Percentiles rank a stretch among this genome's conserved stretches.
These are phyloP conservation scores for Hemibagrus wyckioides DNA, from an alignment of 2,113 vertebrate genomes.

Conservation along the genomic window DNA sequence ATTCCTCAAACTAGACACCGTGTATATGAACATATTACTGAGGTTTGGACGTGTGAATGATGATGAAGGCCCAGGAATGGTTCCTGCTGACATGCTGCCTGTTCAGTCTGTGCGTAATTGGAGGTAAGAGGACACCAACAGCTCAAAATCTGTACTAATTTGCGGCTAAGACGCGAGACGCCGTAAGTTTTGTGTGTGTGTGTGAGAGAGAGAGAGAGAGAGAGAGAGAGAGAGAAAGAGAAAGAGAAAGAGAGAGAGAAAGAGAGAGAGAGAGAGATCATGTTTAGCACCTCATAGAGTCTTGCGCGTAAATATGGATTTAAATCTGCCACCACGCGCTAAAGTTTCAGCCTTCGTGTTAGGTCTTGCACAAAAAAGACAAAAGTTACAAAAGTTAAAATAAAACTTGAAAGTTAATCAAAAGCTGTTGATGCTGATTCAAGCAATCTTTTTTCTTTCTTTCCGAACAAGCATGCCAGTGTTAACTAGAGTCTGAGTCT, in stretches of 20 bases:
- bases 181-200: background rate
- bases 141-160: background rate
- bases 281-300: background rate
- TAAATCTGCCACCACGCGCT: background rate
- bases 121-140: constrained; percentile 66
- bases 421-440: background rate
- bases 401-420: background rate
- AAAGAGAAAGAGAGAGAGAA: background rate
- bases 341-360: background rate
- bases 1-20: background rate
- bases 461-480: background rate
- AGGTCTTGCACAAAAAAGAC: background rate
- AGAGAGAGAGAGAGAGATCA: background rate
- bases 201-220: background rate
- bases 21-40: constrained; percentile 25
- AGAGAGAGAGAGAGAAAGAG: background rate
- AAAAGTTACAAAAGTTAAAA: background rate
- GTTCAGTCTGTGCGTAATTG: constrained; percentile 56
- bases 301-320: background rate
- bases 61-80: constrained; percentile 65
- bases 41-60: background rate
- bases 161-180: background rate
- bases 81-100: constrained; percentile 64
- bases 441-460: background rate
- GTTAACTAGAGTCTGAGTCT: background rate